These are phyloP conservation scores for Ceratitis capitata DNA, from an alignment of 1,140 invertebrate species.

Conservation along the genomic window DNA sequence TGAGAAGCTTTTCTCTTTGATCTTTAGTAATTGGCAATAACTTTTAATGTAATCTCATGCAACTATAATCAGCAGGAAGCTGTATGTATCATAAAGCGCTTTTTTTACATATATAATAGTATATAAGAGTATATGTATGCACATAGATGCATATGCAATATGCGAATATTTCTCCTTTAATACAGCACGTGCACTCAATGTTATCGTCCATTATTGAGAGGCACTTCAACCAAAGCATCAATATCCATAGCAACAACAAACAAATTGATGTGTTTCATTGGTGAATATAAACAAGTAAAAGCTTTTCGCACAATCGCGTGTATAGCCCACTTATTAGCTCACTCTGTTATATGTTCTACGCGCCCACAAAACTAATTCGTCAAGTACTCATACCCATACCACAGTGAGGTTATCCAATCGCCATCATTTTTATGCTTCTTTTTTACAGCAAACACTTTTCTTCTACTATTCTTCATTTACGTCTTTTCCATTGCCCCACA, in stretches of 20 bases:
- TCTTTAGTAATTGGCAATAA: no score
- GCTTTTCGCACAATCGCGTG: not conserved
- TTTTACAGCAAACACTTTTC: no score
- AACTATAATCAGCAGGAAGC: no score
- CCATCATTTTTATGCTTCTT: not conserved
- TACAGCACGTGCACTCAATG: not conserved
- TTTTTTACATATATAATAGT: no score
- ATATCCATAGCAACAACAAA: not conserved
- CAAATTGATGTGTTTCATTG: not conserved
- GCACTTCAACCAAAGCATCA: constrained; percentile 1
- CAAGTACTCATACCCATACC: not conserved
- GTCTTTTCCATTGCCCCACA: not conserved
- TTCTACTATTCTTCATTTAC: not conserved
- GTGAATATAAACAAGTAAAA: no score
- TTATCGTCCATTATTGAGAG: not conserved
- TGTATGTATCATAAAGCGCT: no score
- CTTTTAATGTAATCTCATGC: no score
- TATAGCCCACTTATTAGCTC: not conserved
- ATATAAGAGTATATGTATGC: not conserved
- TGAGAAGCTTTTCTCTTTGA: no score
- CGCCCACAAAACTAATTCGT: not conserved
- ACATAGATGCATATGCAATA: not conserved
- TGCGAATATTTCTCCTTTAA: not conserved
- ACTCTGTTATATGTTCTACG: not conserved
- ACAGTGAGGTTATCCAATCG: not conserved